These are phyloP conservation scores for Phlogophora meticulosa DNA, from an alignment of 2,888 invertebrate genomes.

Conservation along the genomic window DNA sequence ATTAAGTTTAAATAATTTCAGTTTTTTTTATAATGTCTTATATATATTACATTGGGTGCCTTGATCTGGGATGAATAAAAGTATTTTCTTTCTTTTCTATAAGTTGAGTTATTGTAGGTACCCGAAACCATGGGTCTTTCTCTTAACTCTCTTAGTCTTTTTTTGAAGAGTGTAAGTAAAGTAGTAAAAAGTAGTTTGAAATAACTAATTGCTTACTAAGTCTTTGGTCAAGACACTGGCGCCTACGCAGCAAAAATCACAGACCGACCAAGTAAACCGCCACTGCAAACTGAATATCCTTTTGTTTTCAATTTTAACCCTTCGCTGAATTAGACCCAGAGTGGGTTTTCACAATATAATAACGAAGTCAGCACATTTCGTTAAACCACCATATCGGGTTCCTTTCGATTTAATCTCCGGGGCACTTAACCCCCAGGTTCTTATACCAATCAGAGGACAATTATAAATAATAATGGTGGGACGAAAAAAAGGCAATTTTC, in stretches of 20 bases:
- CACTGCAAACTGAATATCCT: slow-evolving; percentile 14
- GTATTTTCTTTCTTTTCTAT: no score
- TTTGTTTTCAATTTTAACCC: slow-evolving; percentile 32
- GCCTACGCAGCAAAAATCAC: slow-evolving; percentile 2
- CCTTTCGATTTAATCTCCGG: slow-evolving; percentile 24
- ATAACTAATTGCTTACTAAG: neutral
- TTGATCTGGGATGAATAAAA: no score
- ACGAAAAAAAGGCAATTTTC: slow-evolving; percentile 54
- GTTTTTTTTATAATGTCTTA: no score
- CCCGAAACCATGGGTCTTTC: no score
- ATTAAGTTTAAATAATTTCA: no score
- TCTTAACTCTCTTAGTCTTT: no score
- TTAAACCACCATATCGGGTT: slow-evolving; percentile 19
- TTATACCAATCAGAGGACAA: slow-evolving; percentile 36
- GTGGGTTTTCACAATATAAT: slow-evolving; percentile 49
- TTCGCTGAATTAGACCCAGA: slow-evolving; percentile 53
- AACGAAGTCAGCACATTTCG: slow-evolving; percentile 45
- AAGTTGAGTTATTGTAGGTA: no score
- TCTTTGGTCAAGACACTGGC: no score
- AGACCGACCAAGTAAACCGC: slow-evolving; percentile 21
- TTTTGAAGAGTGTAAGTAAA: no score
- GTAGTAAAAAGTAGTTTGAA: neutral
- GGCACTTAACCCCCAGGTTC: slow-evolving; percentile 25
- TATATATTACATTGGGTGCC: neutral
- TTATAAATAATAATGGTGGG: slow-evolving; percentile 54